phyloP scores from a whole-genome alignment of 2,797 vertebrate genomes.

The Rhadinocentrus ornatus region DNA sequence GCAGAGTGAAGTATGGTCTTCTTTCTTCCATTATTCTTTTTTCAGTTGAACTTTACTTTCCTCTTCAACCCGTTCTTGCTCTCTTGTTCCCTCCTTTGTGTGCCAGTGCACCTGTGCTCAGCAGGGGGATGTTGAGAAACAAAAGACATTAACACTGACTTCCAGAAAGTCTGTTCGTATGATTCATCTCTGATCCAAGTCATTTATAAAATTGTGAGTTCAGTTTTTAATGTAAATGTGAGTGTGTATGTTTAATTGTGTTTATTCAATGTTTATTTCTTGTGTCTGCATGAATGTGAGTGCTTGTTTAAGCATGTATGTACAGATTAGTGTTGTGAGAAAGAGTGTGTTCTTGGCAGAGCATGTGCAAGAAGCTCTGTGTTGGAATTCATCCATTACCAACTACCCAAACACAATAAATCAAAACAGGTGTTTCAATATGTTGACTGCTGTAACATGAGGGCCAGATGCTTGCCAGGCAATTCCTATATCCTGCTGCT shows the following conservation, averaged over 20 bases:
- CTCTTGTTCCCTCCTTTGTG: conserved; percentile 52
- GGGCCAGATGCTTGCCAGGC: conserved; percentile 62
- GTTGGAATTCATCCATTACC: conserved; percentile 71
- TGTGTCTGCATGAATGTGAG: conserved; percentile 1
- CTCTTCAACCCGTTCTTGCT: conserved; percentile 27
- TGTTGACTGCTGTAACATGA: conserved; percentile 69
- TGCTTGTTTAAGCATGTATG: conserved; percentile 4
- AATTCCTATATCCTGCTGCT: conserved; percentile 64
- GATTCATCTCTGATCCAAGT: conserved; percentile 67
- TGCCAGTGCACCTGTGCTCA: conserved; percentile 77
- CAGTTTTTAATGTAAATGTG: conserved; percentile 13
- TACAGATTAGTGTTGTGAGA: conserved; percentile 27
- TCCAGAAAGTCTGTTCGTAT: conserved; percentile 63
- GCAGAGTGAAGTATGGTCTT: conserved; percentile 44
- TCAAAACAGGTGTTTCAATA: conserved; percentile 81
- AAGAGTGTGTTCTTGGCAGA: conserved; percentile 57
- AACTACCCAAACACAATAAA: conserved; percentile 79
- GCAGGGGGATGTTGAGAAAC: conserved; percentile 61
- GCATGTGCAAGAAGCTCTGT: conserved; percentile 54
- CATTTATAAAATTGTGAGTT: conserved; percentile 62
- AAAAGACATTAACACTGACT: conserved; percentile 66
- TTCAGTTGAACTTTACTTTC: conserved; percentile 32
- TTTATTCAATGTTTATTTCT: conserved; percentile 33
- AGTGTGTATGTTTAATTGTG: conserved; percentile 14
- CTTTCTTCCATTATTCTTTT: conserved; percentile 37